Percentiles rank a stretch among this genome's conserved stretches.
phyloP scores from a whole-genome alignment of 2,888 invertebrate genomes.

The Diplolepis rosae region DNA sequence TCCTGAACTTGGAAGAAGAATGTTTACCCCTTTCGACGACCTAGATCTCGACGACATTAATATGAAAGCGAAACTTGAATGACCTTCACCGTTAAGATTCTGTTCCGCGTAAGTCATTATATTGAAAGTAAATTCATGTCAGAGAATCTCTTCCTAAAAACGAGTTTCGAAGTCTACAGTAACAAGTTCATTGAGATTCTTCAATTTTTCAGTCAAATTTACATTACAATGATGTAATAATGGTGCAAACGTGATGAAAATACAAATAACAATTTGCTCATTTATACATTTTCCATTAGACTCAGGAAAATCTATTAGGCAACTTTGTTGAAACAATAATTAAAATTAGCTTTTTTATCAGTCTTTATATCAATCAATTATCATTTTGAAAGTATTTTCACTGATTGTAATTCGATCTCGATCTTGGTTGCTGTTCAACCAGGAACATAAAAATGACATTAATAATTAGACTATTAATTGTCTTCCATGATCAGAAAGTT shows the following conservation, averaged over 20 bases:
- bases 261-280: background rate
- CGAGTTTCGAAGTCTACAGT: constrained; percentile 2
- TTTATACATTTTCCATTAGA: background rate
- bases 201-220: background rate
- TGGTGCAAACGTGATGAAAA: background rate
- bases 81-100: constrained; percentile 28
- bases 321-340: no score
- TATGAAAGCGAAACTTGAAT: constrained; percentile 25
- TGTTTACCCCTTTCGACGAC: background rate
- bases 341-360: no score
- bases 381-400: no score
- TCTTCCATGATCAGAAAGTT: no score
- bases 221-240: background rate
- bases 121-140: constrained; percentile 13
- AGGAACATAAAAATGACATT: no score
- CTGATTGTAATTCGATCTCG: no score
- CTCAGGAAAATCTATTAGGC: no score
- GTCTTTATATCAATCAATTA: no score
- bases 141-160: background rate
- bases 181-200: background rate
- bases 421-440: no score
- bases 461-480: no score
- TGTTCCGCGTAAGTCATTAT: constrained; percentile 2
- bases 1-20: constrained; percentile 14
- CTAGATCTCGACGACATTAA: constrained; percentile 14